Evolutionary conservation across 1,140 invertebrate species (phyloP).

Genomic region (Papilio polytes): DNA sequence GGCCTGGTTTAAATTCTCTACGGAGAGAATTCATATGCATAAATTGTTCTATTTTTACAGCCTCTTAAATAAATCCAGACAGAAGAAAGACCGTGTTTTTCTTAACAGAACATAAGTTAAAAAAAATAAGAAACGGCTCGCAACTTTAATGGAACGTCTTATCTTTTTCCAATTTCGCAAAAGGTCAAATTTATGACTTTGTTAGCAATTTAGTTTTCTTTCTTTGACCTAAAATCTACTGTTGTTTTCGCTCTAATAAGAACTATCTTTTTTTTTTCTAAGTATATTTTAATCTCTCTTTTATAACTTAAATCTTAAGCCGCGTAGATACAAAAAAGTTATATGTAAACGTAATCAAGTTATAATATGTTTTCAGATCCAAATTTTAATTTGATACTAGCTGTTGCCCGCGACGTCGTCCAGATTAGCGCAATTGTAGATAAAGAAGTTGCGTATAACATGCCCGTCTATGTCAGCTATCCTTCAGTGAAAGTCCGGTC

Average conservation of each 20-base stretch:
- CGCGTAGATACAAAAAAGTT: not conserved
- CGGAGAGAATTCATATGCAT: too few relatives aligned
- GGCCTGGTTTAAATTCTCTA: too few relatives aligned
- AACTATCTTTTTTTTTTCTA: not conserved
- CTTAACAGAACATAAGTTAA: slow-evolving; percentile 6
- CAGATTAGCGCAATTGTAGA: too few relatives aligned
- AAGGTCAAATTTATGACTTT: slow-evolving; percentile 11
- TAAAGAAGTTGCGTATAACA: too few relatives aligned
- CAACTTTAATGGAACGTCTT: slow-evolving; percentile 15
- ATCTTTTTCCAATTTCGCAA: slow-evolving; percentile 14
- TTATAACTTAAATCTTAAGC: not conserved
- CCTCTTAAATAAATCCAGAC: not conserved
- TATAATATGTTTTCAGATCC: too few relatives aligned
- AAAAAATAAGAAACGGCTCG: slow-evolving; percentile 1
- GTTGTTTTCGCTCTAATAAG: not conserved
- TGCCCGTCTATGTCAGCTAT: too few relatives aligned
- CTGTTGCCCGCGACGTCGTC: too few relatives aligned
- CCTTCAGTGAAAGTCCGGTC: too few relatives aligned
- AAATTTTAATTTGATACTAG: too few relatives aligned
- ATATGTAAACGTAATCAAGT: not conserved
- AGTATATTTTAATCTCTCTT: not conserved
- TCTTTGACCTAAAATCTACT: not conserved
- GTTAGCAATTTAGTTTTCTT: slow-evolving; percentile 2
- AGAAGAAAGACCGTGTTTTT: not conserved
- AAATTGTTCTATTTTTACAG: too few relatives aligned